Percentiles rank a stretch among this genome's conserved stretches.
Evolutionary conservation across 2,113 vertebrate genomes (phyloP).

Genomic region (Ammodytes marinus): DNA sequence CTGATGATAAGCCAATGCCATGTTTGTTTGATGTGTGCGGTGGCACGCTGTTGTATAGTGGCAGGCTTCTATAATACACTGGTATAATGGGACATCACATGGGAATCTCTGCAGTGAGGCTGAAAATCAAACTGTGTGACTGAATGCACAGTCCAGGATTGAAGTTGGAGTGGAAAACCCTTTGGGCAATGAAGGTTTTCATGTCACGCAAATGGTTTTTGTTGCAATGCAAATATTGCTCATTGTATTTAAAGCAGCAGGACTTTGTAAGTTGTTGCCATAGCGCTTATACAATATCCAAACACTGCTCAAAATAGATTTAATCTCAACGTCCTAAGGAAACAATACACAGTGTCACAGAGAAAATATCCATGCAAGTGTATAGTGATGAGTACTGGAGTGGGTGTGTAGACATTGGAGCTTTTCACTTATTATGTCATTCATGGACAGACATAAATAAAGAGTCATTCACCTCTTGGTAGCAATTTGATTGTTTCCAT

Average conservation of each 20-base stretch:
- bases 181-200: neutral
- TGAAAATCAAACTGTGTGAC: neutral
- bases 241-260: conserved; percentile 19
- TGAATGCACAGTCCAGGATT: neutral
- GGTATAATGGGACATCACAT: neutral
- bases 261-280: conserved; percentile 33
- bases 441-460: conserved; percentile 12
- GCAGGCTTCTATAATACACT: neutral
- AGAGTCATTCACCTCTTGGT: conserved; percentile 27
- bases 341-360: too few relatives aligned
- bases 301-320: conserved; percentile 1
- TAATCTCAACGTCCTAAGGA: conserved; percentile 1
- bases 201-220: neutral
- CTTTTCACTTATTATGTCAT: conserved; percentile 4
- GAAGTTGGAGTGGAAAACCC: neutral
- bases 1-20: conserved; percentile 7
- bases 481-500: conserved; percentile 33
- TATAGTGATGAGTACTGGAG: neutral
- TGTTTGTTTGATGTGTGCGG: conserved; percentile 36
- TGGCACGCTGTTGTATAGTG: conserved; percentile 7
- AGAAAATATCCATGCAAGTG: neutral
- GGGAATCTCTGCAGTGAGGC: neutral
- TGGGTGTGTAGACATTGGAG: neutral
- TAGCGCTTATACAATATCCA: conserved; percentile 22
- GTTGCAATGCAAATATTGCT: conserved; percentile 46